Evolutionary conservation across 1,140 invertebrate genomes (phyloP).

Genomic region (Schlechtendalia chinensis): DNA sequence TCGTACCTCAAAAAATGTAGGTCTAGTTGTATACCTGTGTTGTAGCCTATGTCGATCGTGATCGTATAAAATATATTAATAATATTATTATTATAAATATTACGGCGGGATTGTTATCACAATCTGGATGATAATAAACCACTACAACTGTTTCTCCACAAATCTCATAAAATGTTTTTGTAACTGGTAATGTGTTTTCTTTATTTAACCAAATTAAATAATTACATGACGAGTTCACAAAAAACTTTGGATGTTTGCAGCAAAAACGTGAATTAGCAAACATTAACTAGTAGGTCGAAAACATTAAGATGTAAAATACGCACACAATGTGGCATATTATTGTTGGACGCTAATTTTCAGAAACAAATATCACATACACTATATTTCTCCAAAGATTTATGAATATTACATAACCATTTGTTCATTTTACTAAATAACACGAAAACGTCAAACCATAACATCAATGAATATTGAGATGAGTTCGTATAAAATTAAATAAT

Average conservation of each 20-base stretch:
- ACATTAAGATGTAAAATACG: background rate
- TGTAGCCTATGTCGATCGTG: too few relatives aligned
- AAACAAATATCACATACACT: background rate
- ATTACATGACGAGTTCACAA: background rate
- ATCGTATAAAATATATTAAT: too few relatives aligned
- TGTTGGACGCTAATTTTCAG: background rate
- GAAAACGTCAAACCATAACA: background rate
- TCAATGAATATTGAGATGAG: background rate
- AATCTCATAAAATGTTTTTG: background rate
- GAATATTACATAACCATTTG: background rate
- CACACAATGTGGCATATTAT: background rate
- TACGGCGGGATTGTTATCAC: too few relatives aligned
- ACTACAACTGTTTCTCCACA: too few relatives aligned
- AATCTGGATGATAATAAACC: too few relatives aligned
- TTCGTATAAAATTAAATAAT: background rate
- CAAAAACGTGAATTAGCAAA: background rate
- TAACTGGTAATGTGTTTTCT: background rate
- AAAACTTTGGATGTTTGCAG: conserved; percentile 1
- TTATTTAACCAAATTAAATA: background rate
- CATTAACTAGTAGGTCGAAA: background rate
- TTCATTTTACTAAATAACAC: background rate
- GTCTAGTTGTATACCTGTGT: too few relatives aligned
- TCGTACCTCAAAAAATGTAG: too few relatives aligned
- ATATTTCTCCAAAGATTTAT: background rate
- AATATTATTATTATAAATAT: too few relatives aligned